Percentiles rank a stretch among this genome's conserved stretches.
Conservation (phyloP, 2,113 vertebrate species). For the Rhadina sibilatrix region DNA sequence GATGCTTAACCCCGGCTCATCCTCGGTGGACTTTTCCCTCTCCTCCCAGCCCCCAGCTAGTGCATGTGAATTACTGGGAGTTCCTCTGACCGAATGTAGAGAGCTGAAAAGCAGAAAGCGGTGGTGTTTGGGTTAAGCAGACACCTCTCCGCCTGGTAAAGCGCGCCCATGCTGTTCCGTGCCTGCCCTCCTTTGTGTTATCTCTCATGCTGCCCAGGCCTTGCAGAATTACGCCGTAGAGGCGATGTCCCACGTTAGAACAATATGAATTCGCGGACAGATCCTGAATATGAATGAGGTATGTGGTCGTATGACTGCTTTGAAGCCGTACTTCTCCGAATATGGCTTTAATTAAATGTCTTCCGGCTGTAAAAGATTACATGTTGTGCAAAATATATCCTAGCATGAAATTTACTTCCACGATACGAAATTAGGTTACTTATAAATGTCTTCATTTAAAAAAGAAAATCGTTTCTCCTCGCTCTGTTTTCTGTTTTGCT, state of each 20-base stretch:
- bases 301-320: constrained; percentile 59
- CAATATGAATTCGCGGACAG: constrained; percentile 53
- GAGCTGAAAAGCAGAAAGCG: neutral
- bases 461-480: constrained; percentile 35
- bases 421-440: constrained; percentile 69
- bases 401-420: constrained; percentile 77
- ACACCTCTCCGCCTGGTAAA: neutral
- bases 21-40: neutral
- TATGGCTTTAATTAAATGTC: constrained; percentile 78
- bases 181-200: neutral
- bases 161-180: neutral
- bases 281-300: constrained; percentile 74
- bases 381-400: constrained; percentile 77
- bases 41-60: neutral
- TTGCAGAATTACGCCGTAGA: neutral
- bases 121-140: neutral
- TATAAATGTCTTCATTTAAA: constrained; percentile 73
- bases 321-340: constrained; percentile 68
- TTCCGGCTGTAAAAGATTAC: constrained; percentile 74
- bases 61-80: neutral
- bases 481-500: constrained; percentile 50
- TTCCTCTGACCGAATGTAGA: neutral
- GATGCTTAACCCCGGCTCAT: neutral
- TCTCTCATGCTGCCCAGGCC: neutral
- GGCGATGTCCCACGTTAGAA: constrained; percentile 54